Percentiles rank a stretch among this genome's conserved stretches.
Evolutionary conservation across 2,113 vertebrate species (phyloP).

Genomic region (Condylura cristata): DNA sequence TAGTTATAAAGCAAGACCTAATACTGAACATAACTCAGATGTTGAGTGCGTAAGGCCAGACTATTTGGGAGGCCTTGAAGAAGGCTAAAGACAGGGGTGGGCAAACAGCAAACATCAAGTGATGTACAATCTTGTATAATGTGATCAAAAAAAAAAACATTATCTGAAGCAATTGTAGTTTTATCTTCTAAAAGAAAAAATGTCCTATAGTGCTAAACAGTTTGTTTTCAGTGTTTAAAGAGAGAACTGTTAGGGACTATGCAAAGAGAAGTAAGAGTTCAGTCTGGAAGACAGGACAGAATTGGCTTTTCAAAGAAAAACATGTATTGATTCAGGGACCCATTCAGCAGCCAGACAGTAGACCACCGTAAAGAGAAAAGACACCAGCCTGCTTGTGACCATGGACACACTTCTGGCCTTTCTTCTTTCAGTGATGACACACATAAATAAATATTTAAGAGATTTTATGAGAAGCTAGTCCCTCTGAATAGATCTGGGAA

Average conservation of each 20-base stretch:
- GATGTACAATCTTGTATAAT: neutral
- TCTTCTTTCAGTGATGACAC: neutral
- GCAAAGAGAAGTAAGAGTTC: neutral
- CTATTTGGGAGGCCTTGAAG: neutral
- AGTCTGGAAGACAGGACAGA: neutral
- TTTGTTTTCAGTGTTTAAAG: neutral
- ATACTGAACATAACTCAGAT: neutral
- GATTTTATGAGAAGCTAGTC: neutral
- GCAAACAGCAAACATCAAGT: neutral
- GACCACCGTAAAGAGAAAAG: neutral
- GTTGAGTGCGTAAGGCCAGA: neutral
- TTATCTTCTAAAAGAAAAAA: neutral
- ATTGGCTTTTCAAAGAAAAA: slow-evolving; percentile 48
- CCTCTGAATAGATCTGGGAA: neutral
- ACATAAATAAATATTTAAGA: neutral
- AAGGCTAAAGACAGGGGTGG: neutral
- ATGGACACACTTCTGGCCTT: neutral
- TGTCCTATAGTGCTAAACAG: neutral
- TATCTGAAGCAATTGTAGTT: neutral
- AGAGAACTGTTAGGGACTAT: neutral
- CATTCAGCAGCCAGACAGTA: neutral
- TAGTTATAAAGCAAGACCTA: neutral
- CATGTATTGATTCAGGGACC: neutral
- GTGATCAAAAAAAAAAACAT: neutral
- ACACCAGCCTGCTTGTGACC: neutral